Conservation (phyloP, 2,888 invertebrate species). For the Shargacucullia verbasci region DNA sequence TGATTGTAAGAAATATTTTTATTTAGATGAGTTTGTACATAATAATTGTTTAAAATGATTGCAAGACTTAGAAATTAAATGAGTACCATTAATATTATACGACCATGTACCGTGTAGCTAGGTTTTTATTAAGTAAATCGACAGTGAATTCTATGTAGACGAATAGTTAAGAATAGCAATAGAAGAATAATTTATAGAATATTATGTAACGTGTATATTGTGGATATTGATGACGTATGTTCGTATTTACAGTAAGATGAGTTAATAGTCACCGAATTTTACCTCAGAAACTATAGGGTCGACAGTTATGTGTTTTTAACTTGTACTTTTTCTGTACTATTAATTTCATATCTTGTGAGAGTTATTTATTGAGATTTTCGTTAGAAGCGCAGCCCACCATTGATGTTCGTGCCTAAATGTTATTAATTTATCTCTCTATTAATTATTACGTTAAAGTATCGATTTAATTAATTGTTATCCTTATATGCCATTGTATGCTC, state of each 20-base stretch:
- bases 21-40: conserved; percentile 49
- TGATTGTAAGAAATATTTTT: conserved; percentile 26
- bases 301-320: conserved; percentile 20
- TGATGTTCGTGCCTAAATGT: conserved; percentile 45
- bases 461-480: conserved; percentile 44
- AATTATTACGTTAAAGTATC: conserved; percentile 17
- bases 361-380: conserved; percentile 44
- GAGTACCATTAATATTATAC: conserved; percentile 10
- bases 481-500: conserved; percentile 56
- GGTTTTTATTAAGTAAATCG: conserved; percentile 13
- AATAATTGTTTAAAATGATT: conserved; percentile 20
- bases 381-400: conserved; percentile 50
- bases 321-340: conserved; percentile 29
- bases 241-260: conserved; percentile 31
- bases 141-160: conserved; percentile 3
- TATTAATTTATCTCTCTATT: conserved; percentile 37
- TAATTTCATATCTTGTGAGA: conserved; percentile 15
- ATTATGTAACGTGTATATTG: conserved; percentile 16
- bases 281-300: conserved; percentile 61
- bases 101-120: conserved; percentile 4
- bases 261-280: conserved; percentile 67
- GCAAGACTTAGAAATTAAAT: conserved; percentile 13
- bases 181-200: not conserved
- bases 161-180: not conserved
- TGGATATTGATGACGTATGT: conserved; percentile 8